phyloP scores from a whole-genome alignment of 2,113 vertebrate species.

The Peucedramus taeniatus region DNA sequence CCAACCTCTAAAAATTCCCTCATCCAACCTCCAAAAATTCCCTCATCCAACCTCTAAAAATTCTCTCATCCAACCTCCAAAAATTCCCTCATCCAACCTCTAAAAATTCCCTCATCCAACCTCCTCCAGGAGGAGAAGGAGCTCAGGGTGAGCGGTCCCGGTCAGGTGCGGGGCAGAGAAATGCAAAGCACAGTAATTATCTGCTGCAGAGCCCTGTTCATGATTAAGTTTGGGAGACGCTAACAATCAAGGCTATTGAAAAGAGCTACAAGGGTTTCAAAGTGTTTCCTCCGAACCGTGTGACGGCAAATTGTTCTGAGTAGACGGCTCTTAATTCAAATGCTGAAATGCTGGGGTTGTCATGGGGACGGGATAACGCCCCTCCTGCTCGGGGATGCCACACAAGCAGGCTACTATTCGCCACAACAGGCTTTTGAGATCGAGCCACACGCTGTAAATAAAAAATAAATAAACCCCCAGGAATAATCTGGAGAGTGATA shows the following conservation, averaged over 20 bases:
- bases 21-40: neutral
- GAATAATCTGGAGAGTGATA: neutral
- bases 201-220: slow-evolving; percentile 54
- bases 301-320: slow-evolving; percentile 49
- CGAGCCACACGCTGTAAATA: neutral
- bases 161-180: neutral
- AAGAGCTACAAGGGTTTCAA: slow-evolving; percentile 61
- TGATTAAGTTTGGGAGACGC: slow-evolving; percentile 60
- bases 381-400: slow-evolving; percentile 2
- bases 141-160: fast-evolving
- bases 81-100: neutral
- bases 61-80: neutral
- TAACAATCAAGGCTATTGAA: slow-evolving; percentile 64
- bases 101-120: neutral
- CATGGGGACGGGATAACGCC: slow-evolving; percentile 61
- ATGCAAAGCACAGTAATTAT: slow-evolving; percentile 51
- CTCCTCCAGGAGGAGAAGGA: neutral
- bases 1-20: neutral
- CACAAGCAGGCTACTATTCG: slow-evolving; percentile 15
- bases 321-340: slow-evolving; percentile 56
- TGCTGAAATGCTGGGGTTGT: slow-evolving; percentile 62
- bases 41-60: neutral
- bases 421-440: neutral
- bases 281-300: slow-evolving; percentile 49
- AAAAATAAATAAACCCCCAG: neutral